phyloP scores from a whole-genome alignment of 2,113 vertebrate species.

The Phasianus colchicus region DNA sequence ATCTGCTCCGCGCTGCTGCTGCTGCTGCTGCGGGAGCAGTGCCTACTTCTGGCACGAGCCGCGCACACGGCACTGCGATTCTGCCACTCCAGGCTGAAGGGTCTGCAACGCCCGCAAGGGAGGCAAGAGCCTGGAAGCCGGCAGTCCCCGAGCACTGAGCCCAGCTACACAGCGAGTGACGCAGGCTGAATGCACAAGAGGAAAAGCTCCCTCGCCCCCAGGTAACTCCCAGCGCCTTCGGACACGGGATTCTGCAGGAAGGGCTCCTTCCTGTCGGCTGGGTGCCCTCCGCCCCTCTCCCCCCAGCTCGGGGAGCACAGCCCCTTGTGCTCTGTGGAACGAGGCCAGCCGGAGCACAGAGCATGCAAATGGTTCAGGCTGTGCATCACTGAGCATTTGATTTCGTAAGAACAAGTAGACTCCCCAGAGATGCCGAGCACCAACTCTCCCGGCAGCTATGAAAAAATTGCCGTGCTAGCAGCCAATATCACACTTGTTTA shows the following conservation, averaged over 20 bases:
- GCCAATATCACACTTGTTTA: neutral
- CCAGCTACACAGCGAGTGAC: slow-evolving; percentile 14
- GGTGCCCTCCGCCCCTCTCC: neutral
- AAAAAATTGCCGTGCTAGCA: neutral
- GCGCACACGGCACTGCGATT: slow-evolving; percentile 19
- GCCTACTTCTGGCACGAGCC: slow-evolving; percentile 65
- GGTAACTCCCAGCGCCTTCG: neutral
- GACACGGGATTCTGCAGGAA: neutral
- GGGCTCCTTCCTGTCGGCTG: neutral
- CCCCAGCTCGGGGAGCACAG: neutral
- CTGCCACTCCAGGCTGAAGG: slow-evolving; percentile 47
- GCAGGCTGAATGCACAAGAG: slow-evolving; percentile 56
- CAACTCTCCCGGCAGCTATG: neutral
- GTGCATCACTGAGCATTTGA: neutral
- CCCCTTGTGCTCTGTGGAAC: neutral
- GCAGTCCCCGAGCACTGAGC: slow-evolving; percentile 1
- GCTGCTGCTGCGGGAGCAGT: slow-evolving; percentile 65
- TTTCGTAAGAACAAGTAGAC: neutral
- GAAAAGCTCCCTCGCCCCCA: neutral
- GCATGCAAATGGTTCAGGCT: neutral
- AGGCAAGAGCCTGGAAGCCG: neutral
- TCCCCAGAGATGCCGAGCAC: neutral
- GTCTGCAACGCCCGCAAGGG: slow-evolving; percentile 34
- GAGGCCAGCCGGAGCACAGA: neutral
- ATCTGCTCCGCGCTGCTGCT: slow-evolving; percentile 68